phyloP scores from a whole-genome alignment of 2,113 vertebrate species.

The Tenebrosternarchus preto region DNA sequence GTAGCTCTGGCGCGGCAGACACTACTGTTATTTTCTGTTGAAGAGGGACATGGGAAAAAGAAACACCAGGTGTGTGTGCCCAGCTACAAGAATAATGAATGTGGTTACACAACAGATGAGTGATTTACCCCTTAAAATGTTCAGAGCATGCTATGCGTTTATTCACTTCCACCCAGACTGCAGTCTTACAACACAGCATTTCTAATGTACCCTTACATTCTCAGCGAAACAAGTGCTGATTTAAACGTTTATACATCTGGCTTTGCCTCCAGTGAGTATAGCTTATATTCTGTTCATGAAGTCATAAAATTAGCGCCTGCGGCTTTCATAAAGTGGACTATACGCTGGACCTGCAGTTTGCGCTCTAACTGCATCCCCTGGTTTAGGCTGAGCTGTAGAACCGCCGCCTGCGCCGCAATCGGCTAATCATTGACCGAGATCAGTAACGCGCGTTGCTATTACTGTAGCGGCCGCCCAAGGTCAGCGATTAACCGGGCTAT shows the following conservation, averaged over 20 bases:
- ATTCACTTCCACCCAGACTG: too few relatives aligned
- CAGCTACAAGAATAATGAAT: background rate
- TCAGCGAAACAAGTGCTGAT: background rate
- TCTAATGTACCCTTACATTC: too few relatives aligned
- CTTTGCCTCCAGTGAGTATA: too few relatives aligned
- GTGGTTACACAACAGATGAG: too few relatives aligned
- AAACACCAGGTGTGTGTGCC: background rate
- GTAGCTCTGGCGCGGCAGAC: background rate
- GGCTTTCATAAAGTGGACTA: too few relatives aligned
- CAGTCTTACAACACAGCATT: too few relatives aligned
- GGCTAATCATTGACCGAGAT: conserved; percentile 75
- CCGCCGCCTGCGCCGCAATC: conserved; percentile 59
- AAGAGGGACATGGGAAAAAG: background rate
- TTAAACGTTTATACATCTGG: background rate
- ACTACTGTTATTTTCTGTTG: background rate
- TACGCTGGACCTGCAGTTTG: too few relatives aligned
- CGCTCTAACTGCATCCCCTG: background rate
- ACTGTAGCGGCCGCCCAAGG: conserved; percentile 64
- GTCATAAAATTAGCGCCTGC: too few relatives aligned
- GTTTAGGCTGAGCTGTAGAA: conserved; percentile 22
- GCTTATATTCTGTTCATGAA: too few relatives aligned
- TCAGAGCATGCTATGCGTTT: too few relatives aligned
- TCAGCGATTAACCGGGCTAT: conserved; percentile 67
- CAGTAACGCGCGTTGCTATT: conserved; percentile 44
- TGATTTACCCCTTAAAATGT: too few relatives aligned